Evolutionary conservation across 2,113 vertebrate species (phyloP).

Genomic region (Lonchura striata): DNA sequence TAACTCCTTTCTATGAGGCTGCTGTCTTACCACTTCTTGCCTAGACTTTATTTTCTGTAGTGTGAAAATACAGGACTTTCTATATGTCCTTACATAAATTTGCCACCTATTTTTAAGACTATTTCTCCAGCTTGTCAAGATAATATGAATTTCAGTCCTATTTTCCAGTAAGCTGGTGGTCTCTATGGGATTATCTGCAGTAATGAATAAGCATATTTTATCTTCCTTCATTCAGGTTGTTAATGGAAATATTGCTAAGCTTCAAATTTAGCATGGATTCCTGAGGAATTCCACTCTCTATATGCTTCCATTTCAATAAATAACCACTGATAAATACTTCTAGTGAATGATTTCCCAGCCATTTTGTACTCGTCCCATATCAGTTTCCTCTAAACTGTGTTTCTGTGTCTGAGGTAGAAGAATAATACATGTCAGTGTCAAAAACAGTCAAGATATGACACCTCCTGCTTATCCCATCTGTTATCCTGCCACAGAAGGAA

Average conservation of each 20-base stretch:
- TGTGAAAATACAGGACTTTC: background rate
- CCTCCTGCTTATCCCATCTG: conserved; percentile 57
- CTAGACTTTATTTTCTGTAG: background rate
- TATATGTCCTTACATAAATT: background rate
- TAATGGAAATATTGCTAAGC: background rate
- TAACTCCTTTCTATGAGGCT: background rate
- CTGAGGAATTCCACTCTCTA: background rate
- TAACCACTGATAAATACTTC: background rate
- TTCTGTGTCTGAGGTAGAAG: background rate
- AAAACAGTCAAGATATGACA: conserved; percentile 5
- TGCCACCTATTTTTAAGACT: background rate
- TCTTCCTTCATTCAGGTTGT: background rate
- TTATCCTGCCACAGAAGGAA: conserved; percentile 2
- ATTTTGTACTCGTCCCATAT: background rate
- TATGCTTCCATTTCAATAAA: background rate
- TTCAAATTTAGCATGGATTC: background rate
- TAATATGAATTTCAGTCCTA: background rate
- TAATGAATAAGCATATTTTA: background rate
- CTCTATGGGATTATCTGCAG: background rate
- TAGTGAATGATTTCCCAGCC: background rate
- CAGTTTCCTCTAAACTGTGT: background rate
- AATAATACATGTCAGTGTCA: background rate
- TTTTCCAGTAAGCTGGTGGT: background rate
- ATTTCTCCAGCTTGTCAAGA: background rate
- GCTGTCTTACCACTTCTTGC: background rate